A percentile compares a stretch with the other conserved stretches of the same genome.
Conservation (phyloP, 2,888 invertebrate species). For the Creontiades dilutus region DNA sequence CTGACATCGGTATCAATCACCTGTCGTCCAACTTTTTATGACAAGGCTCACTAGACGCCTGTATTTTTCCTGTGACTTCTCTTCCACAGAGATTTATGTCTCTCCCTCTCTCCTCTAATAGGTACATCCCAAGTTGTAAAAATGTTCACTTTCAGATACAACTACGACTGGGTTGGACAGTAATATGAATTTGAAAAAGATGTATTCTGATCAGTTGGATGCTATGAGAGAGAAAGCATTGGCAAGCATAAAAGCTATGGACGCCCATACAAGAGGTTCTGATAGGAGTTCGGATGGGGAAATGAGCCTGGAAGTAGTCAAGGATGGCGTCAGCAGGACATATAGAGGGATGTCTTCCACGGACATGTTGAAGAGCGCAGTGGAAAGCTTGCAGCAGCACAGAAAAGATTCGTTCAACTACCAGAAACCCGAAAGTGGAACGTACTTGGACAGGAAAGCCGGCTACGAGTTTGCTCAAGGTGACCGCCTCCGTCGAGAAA, state of each 20-base stretch:
- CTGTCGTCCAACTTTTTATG: no score
- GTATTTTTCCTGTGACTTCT: no score
- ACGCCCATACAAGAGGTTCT: neutral
- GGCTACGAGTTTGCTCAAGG: slow-evolving; percentile 15
- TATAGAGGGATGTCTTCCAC: neutral
- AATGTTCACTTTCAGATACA: neutral
- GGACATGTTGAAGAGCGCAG: neutral
- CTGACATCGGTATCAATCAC: no score
- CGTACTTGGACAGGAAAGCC: neutral
- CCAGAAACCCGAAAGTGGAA: neutral
- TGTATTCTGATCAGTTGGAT: slow-evolving; percentile 45
- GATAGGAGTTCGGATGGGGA: neutral
- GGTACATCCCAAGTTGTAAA: no score
- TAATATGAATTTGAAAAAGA: slow-evolving; percentile 16
- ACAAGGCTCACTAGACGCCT: no score
- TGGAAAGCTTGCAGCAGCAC: slow-evolving; percentile 18
- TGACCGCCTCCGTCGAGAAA: neutral
- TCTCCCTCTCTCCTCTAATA: no score
- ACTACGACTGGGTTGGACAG: neutral
- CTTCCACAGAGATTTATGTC: no score
- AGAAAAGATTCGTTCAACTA: neutral
- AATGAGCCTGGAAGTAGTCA: neutral
- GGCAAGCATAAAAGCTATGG: slow-evolving; percentile 40
- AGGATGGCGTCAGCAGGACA: slow-evolving; percentile 10
- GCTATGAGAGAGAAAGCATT: slow-evolving; percentile 42